These are phyloP conservation scores for Phyllopteryx taeniolatus DNA, from an alignment of 2,113 vertebrate species.

Conservation along the genomic window DNA sequence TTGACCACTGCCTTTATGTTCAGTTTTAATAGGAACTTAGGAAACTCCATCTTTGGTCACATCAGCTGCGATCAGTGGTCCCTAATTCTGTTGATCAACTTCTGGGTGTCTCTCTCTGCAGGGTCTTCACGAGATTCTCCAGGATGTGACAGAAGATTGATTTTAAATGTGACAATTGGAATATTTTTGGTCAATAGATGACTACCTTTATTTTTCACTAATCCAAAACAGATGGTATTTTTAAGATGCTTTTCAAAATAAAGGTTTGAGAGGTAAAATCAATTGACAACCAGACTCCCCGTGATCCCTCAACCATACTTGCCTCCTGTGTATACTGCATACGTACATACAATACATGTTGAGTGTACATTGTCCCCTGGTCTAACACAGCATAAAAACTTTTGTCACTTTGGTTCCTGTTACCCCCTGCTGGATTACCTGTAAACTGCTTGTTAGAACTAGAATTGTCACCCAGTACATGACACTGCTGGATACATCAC, in stretches of 20 bases:
- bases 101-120: background rate
- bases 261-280: background rate
- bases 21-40: background rate
- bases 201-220: background rate
- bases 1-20: background rate
- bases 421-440: background rate
- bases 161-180: conserved; percentile 15
- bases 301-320: too few relatives aligned
- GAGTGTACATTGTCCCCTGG: background rate
- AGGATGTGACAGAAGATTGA: background rate
- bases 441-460: background rate
- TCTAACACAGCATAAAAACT: background rate
- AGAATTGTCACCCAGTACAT: background rate
- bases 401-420: background rate
- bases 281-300: background rate
- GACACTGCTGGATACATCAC: background rate
- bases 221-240: background rate
- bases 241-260: conserved; percentile 25
- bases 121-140: background rate
- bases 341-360: background rate
- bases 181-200: background rate
- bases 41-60: background rate
- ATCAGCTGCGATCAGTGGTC: background rate
- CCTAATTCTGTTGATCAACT: background rate
- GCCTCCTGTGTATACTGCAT: background rate